Conservation (phyloP, 2,113 vertebrate genomes). For the Buteo buteo region DNA sequence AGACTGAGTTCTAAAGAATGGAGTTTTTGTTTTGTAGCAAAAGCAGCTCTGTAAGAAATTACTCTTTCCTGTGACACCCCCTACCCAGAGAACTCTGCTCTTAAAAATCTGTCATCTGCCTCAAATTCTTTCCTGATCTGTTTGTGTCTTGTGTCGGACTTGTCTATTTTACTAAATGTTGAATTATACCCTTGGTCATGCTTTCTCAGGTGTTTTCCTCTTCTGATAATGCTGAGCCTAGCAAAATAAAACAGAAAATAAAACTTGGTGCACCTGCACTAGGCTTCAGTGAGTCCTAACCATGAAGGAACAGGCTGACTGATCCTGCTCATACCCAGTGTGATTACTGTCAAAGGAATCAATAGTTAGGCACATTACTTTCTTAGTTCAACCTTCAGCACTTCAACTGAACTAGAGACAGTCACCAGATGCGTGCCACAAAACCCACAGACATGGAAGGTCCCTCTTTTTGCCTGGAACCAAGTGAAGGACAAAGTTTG, state of each 20-base stretch:
- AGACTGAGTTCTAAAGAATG: background rate
- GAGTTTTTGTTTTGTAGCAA: background rate
- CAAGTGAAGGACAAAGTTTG: background rate
- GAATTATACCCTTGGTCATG: background rate
- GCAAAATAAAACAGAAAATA: background rate
- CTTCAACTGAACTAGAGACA: no score
- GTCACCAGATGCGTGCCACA: background rate
- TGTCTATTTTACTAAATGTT: background rate
- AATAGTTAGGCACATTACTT: background rate
- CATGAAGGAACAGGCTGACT: background rate
- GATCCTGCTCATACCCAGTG: rapidly evolving
- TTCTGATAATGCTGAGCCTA: background rate
- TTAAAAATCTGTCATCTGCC: background rate
- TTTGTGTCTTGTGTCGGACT: background rate
- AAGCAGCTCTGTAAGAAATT: background rate
- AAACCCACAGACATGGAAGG: background rate
- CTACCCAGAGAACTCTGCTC: background rate
- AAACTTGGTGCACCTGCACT: background rate
- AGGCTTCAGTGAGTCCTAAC: background rate
- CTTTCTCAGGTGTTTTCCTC: background rate
- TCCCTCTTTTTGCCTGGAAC: background rate
- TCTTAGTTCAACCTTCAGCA: background rate
- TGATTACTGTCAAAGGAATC: background rate
- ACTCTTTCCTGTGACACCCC: background rate
- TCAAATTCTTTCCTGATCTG: background rate